Conservation (phyloP, 2,113 vertebrate species). For the Entosphenus tridentatus region DNA sequence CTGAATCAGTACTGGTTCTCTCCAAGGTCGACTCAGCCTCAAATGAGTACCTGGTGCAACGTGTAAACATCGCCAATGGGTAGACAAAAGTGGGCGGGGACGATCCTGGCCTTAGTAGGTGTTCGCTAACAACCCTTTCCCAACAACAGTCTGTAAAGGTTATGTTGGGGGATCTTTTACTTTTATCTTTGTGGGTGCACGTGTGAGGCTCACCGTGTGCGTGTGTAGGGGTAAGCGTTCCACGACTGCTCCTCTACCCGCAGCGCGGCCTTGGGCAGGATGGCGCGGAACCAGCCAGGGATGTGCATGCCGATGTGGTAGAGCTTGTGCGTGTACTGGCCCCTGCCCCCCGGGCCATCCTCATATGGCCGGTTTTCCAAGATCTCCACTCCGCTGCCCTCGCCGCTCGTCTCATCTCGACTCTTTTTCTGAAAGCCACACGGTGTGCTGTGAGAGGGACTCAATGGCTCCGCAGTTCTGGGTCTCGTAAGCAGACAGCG, state of each 20-base stretch:
- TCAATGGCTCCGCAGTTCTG: too few species aligned
- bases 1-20: too few species aligned
- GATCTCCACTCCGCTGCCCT: slow-evolving; percentile 85
- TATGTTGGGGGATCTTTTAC: too few species aligned
- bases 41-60: neutral
- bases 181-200: neutral
- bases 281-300: slow-evolving; percentile 84
- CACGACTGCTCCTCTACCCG: slow-evolving; percentile 83
- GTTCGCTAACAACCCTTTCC: too few species aligned
- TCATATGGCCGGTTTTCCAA: slow-evolving; percentile 71
- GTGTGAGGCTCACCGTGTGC: slow-evolving; percentile 39
- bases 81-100: neutral
- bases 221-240: slow-evolving; percentile 86
- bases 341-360: slow-evolving; percentile 57
- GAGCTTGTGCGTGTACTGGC: slow-evolving; percentile 87
- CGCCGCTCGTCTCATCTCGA: slow-evolving; percentile 63
- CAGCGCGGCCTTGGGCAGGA: slow-evolving; percentile 73
- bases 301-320: slow-evolving; percentile 97
- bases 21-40: too few species aligned
- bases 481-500: too few species aligned
- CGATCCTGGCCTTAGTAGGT: neutral
- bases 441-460: too few species aligned
- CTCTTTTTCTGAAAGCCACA: slow-evolving; percentile 63
- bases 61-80: neutral
- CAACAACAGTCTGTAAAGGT: too few species aligned